These are phyloP conservation scores for Nannoperca obscura DNA, from an alignment of 2,797 vertebrate genomes.

Conservation along the genomic window DNA sequence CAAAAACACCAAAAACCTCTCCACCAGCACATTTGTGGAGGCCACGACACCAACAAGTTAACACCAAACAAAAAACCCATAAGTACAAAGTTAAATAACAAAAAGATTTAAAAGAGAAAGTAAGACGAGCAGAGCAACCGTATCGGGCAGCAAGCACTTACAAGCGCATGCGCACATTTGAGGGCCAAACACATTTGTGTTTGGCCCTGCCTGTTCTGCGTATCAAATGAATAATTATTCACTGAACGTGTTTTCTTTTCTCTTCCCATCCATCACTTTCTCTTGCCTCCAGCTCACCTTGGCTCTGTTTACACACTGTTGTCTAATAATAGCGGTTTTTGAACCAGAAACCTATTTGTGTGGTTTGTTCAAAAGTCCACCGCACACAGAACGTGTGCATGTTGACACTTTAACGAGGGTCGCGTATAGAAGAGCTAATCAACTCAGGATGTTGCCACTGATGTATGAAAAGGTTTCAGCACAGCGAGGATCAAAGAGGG, in stretches of 20 bases:
- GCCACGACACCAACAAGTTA: no score
- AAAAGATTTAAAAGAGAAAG: no score
- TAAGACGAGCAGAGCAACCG: no score
- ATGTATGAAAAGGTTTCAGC: constrained; percentile 9
- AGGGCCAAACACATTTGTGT: no score
- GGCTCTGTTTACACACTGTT: constrained; percentile 1
- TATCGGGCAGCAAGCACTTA: no score
- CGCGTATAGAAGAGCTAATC: constrained; percentile 6
- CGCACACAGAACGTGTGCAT: not conserved
- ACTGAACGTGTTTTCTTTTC: constrained; percentile 6
- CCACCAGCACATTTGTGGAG: no score
- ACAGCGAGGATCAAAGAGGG: constrained; percentile 12
- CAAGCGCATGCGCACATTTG: no score
- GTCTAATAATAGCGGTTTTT: constrained; percentile 20
- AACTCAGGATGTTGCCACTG: constrained; percentile 19
- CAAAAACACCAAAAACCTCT: no score
- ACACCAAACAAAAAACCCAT: no score
- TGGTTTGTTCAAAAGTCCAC: not conserved
- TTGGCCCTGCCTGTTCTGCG: not conserved
- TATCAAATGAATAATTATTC: constrained; percentile 20
- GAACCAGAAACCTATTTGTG: not conserved
- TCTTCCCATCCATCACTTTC: constrained; percentile 14
- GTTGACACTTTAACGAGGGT: not conserved
- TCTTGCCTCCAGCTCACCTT: not conserved
- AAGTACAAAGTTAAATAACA: no score